A percentile compares a stretch with the other conserved stretches of the same genome.
Conservation (phyloP, 2,797 vertebrate species). For the Lophura swinhoii region DNA sequence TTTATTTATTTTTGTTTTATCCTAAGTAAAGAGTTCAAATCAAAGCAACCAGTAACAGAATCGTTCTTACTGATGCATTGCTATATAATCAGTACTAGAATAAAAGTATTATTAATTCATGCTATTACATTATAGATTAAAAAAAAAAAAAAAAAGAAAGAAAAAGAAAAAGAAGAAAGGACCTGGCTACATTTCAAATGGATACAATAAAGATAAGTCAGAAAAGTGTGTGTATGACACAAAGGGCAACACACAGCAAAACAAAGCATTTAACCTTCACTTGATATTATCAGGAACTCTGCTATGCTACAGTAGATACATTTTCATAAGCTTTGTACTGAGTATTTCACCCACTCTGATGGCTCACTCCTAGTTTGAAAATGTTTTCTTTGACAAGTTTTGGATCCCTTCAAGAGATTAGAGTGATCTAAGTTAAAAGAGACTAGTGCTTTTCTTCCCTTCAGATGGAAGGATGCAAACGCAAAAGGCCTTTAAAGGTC, state of each 20-base stretch:
- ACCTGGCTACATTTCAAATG: not conserved
- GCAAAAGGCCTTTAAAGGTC: conserved; percentile 33
- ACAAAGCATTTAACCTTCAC: not conserved
- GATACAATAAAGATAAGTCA: not conserved
- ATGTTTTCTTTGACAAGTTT: conserved; percentile 22
- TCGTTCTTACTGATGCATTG: not conserved
- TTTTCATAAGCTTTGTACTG: not conserved
- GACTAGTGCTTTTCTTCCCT: not conserved
- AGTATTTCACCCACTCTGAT: not conserved
- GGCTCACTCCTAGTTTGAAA: not conserved
- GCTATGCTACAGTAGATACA: not conserved
- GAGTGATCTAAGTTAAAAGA: conserved; percentile 20
- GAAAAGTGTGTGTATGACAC: not conserved
- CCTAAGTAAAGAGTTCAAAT: not conserved
- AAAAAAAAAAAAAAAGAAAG: not conserved
- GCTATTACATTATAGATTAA: not conserved
- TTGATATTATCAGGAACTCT: not conserved
- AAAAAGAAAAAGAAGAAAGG: not conserved
- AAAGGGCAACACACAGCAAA: not conserved
- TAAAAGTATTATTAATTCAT: not conserved
- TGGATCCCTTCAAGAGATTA: conserved; percentile 23
- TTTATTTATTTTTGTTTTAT: not conserved
- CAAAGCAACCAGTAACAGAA: not conserved
- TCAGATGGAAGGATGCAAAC: conserved; percentile 41
- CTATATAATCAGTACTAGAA: not conserved